phyloP scores from a whole-genome alignment of 1,140 invertebrate species.

The Riptortus pedestris region DNA sequence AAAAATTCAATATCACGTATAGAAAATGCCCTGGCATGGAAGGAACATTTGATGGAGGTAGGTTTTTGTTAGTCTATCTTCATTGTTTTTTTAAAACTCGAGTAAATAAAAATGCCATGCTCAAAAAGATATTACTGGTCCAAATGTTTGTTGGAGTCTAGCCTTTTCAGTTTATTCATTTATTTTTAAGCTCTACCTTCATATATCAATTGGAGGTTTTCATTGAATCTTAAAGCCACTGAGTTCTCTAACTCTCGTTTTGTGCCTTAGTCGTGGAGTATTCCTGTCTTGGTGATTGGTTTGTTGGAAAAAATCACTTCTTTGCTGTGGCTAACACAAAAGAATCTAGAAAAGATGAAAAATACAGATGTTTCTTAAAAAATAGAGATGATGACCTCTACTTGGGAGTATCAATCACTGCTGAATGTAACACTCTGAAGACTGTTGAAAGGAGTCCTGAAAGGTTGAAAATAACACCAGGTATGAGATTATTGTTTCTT shows the following conservation, averaged over 20 bases:
- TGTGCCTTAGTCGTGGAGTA: slow-evolving; percentile 66
- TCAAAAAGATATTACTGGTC: neutral
- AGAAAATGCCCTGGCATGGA: slow-evolving; percentile 72
- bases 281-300: slow-evolving; percentile 89
- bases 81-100: slow-evolving; percentile 22
- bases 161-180: no score
- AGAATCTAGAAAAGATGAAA: slow-evolving; percentile 86
- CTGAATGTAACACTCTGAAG: slow-evolving; percentile 83
- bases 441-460: slow-evolving; percentile 88
- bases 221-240: no score
- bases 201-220: no score
- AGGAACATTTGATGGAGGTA: slow-evolving; percentile 77
- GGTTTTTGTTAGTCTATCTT: slow-evolving; percentile 29
- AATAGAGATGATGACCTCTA: slow-evolving; percentile 89
- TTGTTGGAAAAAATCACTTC: slow-evolving; percentile 87
- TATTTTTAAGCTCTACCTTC: no score
- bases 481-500: no score
- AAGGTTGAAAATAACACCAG: slow-evolving; percentile 73
- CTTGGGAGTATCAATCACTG: slow-evolving; percentile 80
- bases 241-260: no score
- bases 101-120: slow-evolving; percentile 4
- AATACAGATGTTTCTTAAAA: slow-evolving; percentile 84
- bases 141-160: neutral
- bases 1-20: slow-evolving; percentile 93
- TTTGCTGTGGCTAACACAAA: slow-evolving; percentile 91